These are phyloP conservation scores for Danio tinwini DNA, from an alignment of 2,797 vertebrate species.

Conservation along the genomic window DNA sequence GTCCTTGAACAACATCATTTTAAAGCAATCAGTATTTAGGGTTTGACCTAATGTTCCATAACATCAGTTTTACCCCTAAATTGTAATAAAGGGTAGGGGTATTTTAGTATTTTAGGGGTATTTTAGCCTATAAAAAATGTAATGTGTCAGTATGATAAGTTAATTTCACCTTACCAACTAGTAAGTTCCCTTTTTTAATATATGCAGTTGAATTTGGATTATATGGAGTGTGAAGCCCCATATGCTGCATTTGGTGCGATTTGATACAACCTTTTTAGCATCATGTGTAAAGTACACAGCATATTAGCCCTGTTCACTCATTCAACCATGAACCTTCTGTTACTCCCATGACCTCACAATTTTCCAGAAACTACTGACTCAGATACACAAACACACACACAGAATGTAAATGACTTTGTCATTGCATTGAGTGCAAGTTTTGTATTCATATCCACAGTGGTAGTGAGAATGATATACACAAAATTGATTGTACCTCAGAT, in stretches of 20 bases:
- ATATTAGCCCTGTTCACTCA: background rate
- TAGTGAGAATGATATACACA: too few species aligned
- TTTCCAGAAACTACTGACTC: background rate
- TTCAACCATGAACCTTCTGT: background rate
- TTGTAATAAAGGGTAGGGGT: background rate
- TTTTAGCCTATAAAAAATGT: background rate
- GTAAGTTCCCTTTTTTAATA: background rate
- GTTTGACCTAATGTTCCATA: background rate
- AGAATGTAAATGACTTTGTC: background rate
- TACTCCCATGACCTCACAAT: background rate
- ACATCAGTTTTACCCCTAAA: background rate
- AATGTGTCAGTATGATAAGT: background rate
- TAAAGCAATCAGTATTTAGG: conserved; percentile 4
- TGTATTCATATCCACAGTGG: too few species aligned
- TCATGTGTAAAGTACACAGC: conserved; percentile 2
- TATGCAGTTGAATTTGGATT: background rate
- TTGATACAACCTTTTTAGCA: background rate
- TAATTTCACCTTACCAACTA: background rate
- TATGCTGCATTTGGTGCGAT: conserved; percentile 9
- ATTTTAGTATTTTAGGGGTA: too few species aligned
- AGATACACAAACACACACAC: background rate
- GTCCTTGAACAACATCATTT: conserved; percentile 3
- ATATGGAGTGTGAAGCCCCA: background rate
- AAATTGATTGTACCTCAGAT: too few species aligned
- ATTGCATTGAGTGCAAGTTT: too few species aligned